These are phyloP conservation scores for Neodiprion lecontei DNA, from an alignment of 1,140 invertebrate genomes.

Conservation along the genomic window DNA sequence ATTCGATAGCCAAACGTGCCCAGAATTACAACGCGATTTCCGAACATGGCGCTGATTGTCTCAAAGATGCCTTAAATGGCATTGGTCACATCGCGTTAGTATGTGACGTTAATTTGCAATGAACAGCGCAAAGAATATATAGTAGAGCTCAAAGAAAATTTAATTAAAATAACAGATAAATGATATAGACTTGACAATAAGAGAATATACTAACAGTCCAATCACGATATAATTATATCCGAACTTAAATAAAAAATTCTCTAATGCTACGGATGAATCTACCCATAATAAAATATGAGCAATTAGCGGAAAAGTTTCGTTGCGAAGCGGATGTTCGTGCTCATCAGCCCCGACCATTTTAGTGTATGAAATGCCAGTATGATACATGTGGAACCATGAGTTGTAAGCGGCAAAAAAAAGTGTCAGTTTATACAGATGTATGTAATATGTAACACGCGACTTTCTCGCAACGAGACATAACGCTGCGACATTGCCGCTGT, in stretches of 20 bases:
- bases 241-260: neutral
- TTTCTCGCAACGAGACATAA: neutral
- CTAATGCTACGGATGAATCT: no score
- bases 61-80: constrained; percentile 12
- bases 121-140: no score
- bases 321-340: constrained; percentile 4
- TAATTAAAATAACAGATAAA: no score
- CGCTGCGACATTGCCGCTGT: neutral
- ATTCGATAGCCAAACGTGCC: constrained; percentile 54
- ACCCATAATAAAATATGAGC: no score
- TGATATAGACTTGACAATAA: no score
- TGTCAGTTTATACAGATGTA: neutral
- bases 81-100: neutral
- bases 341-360: neutral
- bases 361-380: neutral
- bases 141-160: no score
- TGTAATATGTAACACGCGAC: neutral
- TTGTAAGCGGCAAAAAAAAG: neutral
- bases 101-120: no score
- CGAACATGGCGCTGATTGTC: constrained; percentile 18
- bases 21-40: constrained; percentile 42
- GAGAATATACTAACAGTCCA: no score
- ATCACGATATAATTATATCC: no score
- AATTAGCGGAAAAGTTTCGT: neutral
- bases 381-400: neutral